Conservation (phyloP, 2,797 vertebrate genomes). For the Netta rufina region DNA sequence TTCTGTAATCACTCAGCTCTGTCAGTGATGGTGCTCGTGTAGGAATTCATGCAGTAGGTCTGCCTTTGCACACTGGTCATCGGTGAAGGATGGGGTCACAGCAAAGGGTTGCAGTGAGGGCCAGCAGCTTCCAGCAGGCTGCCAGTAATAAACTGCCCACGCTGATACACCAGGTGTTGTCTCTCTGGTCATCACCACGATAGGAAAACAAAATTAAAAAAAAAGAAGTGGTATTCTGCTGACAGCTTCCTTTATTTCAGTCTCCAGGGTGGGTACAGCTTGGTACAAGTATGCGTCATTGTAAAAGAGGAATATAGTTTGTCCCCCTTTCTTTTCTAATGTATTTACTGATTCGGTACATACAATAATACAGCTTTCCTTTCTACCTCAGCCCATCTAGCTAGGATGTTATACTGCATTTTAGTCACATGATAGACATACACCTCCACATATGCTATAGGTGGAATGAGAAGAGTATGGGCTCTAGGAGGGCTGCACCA, state of each 20-base stretch:
- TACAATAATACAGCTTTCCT: not conserved
- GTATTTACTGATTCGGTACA: not conserved
- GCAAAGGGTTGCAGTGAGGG: not conserved
- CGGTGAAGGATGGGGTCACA: rapidly evolving
- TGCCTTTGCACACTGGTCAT: not conserved
- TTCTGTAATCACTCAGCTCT: not conserved
- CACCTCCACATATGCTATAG: not conserved
- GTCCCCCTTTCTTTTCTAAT: not conserved
- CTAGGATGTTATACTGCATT: not conserved
- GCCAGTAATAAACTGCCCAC: not conserved
- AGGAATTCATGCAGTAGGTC: rapidly evolving
- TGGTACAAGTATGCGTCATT: not conserved
- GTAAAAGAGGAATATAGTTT: not conserved
- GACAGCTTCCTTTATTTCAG: not conserved
- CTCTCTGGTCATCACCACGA: not conserved
- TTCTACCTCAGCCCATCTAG: not conserved
- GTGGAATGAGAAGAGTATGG: not conserved
- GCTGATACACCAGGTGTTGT: not conserved
- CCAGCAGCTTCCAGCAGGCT: not conserved
- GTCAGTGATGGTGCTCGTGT: not conserved
- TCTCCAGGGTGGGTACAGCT: not conserved
- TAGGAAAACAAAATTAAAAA: not conserved
- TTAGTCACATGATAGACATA: not conserved
- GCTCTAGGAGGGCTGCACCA: not conserved
- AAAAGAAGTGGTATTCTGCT: not conserved